Evolutionary conservation across 2,888 invertebrate genomes (phyloP).

Genomic region (Sussaba pulchella): DNA sequence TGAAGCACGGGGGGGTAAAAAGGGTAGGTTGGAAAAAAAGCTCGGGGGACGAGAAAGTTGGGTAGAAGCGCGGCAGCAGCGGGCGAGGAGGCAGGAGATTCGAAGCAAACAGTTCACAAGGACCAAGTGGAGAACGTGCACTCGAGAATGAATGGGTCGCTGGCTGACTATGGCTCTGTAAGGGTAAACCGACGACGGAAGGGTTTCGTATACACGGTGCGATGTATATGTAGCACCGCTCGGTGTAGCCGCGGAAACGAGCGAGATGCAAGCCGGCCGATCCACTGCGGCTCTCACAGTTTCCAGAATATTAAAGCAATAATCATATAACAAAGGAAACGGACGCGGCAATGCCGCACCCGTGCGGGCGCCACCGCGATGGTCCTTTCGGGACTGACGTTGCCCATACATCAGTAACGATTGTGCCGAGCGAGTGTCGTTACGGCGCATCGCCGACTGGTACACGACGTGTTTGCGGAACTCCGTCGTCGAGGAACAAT

Average conservation of each 20-base stretch:
- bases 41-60: conserved; percentile 25
- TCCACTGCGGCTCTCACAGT: conserved; percentile 53
- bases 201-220: conserved; percentile 37
- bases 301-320: conserved; percentile 79
- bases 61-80: not conserved
- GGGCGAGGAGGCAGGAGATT: conserved; percentile 36
- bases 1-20: conserved; percentile 62
- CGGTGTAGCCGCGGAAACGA: conserved; percentile 28
- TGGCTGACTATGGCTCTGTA: conserved; percentile 65
- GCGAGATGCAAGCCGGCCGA: conserved; percentile 35
- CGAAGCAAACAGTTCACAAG: conserved; percentile 67
- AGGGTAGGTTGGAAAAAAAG: conserved; percentile 35
- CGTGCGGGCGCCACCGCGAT: conserved; percentile 76
- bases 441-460: not conserved
- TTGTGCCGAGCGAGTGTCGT: not conserved
- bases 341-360: conserved; percentile 61
- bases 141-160: conserved; percentile 69
- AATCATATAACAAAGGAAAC: conserved; percentile 82
- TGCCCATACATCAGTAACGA: conserved; percentile 14
- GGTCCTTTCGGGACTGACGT: conserved; percentile 79
- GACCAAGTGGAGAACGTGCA: conserved; percentile 67
- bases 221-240: conserved; percentile 27
- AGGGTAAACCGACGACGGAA: conserved; percentile 63
- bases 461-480: not conserved
- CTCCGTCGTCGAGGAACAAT: not conserved